A percentile compares a stretch with the other conserved stretches of the same genome.
phyloP scores from a whole-genome alignment of 2,113 vertebrate species.

The Dermatemys mawii region DNA sequence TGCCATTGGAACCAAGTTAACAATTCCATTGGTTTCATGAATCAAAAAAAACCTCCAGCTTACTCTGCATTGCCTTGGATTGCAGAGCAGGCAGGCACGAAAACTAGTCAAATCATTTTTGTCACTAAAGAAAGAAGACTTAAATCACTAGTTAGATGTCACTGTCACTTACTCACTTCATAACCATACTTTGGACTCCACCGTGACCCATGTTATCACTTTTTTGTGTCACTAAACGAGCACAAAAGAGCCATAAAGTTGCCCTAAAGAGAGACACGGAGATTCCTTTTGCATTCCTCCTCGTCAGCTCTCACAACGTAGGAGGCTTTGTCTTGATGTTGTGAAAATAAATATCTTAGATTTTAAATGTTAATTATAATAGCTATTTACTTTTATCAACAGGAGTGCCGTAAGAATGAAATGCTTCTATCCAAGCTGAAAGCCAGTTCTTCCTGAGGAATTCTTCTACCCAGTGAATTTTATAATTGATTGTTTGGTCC shows the following conservation, averaged over 20 bases:
- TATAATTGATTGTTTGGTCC: conserved; percentile 24
- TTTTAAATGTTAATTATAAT: background rate
- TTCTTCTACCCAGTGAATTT: background rate
- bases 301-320: background rate
- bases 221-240: background rate
- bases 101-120: background rate
- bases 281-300: background rate
- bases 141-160: background rate
- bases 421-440: conserved; percentile 91
- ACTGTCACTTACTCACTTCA: background rate
- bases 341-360: background rate
- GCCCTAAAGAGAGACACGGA: background rate
- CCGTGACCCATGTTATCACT: background rate
- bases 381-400: background rate
- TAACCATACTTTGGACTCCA: background rate
- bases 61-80: background rate
- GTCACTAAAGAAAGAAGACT: background rate
- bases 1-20: background rate
- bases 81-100: background rate
- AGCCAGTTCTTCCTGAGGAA: conserved; percentile 80
- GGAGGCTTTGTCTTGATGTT: background rate
- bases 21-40: background rate
- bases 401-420: conserved; percentile 97
- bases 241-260: background rate
- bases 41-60: background rate